These are phyloP conservation scores for Rhinopithecus roxellana DNA, from an alignment of 2,113 vertebrate species.

Conservation along the genomic window DNA sequence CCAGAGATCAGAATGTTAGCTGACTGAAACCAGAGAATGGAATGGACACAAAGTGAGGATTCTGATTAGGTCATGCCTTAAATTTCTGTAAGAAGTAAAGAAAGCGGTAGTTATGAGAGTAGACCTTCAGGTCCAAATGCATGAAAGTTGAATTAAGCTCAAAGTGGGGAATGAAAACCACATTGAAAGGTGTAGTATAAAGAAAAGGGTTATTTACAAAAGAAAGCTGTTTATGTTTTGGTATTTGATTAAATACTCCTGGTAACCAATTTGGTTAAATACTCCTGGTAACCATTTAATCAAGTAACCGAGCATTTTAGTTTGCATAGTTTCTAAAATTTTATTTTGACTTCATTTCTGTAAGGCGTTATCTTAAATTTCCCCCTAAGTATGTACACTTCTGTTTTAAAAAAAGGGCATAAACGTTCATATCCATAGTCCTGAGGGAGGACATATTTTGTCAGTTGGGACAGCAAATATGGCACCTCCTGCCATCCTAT, in stretches of 20 bases:
- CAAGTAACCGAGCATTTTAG: not conserved
- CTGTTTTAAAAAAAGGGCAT: constrained; percentile 5
- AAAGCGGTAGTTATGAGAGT: not conserved
- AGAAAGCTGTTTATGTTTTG: not conserved
- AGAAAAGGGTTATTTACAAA: not conserved
- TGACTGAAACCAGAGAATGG: not conserved
- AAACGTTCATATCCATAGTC: not conserved
- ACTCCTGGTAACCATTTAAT: not conserved
- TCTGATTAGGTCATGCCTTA: not conserved
- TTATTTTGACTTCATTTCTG: constrained; percentile 15
- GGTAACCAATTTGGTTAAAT: not conserved
- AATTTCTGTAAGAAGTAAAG: not conserved
- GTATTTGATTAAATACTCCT: not conserved
- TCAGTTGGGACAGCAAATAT: not conserved
- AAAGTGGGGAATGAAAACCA: not conserved
- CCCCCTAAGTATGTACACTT: not conserved
- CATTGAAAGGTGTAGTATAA: not conserved
- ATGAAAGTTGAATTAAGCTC: not conserved
- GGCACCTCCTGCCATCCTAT: not conserved
- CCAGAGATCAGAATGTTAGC: not conserved
- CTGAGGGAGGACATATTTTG: not conserved
- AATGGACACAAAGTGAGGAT: not conserved
- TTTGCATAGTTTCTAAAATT: not conserved
- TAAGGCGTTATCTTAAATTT: not conserved
- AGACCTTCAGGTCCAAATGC: not conserved